Evolutionary conservation across 2,113 vertebrate species (phyloP).

Genomic region (Ovis aries): DNA sequence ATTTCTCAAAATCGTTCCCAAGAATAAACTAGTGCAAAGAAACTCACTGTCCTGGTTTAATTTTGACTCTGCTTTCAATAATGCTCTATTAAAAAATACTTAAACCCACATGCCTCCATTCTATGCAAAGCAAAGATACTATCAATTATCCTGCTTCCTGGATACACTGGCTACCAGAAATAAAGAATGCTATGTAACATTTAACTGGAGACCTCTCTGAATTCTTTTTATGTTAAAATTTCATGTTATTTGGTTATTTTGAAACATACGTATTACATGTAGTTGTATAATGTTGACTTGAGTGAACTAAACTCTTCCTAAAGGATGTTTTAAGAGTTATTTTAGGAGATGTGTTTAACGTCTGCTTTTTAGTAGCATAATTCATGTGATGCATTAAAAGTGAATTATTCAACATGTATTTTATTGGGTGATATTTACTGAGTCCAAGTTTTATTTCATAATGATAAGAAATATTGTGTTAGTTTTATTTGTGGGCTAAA

Average conservation of each 20-base stretch:
- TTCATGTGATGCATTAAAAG: slow-evolving; percentile 29
- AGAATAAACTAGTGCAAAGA: neutral
- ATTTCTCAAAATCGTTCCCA: neutral
- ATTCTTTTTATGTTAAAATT: neutral
- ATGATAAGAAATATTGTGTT: neutral
- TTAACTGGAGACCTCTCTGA: neutral
- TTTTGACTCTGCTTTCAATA: neutral
- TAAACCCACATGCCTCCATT: neutral
- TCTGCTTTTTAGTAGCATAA: neutral
- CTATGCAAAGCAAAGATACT: neutral
- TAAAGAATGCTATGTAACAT: neutral
- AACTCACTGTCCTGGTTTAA: neutral
- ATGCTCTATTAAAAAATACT: neutral
- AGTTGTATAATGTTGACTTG: slow-evolving; percentile 2
- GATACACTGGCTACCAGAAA: neutral
- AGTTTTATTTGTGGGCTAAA: slow-evolving; percentile 14
- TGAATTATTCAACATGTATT: neutral
- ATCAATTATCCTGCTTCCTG: neutral
- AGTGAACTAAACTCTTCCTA: neutral
- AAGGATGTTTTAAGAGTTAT: slow-evolving; percentile 15
- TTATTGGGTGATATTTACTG: slow-evolving; percentile 19
- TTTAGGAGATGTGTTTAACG: neutral
- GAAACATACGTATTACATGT: neutral
- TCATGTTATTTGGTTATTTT: neutral
- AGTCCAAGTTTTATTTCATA: neutral